Percentiles rank a stretch among this genome's conserved stretches.
phyloP scores from a whole-genome alignment of 2,797 vertebrate genomes.

The Chelon auratus region DNA sequence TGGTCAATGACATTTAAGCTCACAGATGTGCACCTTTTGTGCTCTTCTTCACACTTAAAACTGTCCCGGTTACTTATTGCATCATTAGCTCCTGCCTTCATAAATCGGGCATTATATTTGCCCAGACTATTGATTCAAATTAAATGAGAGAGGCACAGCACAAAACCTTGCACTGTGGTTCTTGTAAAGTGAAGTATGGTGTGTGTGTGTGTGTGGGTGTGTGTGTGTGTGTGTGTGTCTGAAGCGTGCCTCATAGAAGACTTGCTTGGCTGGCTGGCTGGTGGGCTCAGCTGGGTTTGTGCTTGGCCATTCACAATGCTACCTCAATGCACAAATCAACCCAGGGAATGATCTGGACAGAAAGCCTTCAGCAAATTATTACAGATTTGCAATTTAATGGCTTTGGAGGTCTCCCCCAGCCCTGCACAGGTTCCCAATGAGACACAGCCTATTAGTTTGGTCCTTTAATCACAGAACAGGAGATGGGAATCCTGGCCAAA shows the following conservation, averaged over 20 bases:
- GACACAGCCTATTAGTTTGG: constrained; percentile 84
- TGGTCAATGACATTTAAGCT: neutral
- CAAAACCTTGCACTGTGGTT: constrained; percentile 31
- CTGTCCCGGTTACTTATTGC: constrained; percentile 6
- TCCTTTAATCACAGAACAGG: constrained; percentile 84
- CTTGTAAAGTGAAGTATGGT: constrained; percentile 52
- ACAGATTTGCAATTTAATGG: constrained; percentile 88
- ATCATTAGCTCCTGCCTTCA: constrained; percentile 14
- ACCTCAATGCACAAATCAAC: constrained; percentile 76
- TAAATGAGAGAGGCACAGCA: constrained; percentile 22
- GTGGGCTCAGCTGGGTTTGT: constrained; percentile 77
- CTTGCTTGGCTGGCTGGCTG: constrained; percentile 58
- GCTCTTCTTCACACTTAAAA: neutral
- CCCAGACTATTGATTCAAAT: constrained; percentile 14
- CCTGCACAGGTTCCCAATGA: constrained; percentile 77
- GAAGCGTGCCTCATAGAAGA: constrained; percentile 38
- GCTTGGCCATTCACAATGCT: constrained; percentile 70
- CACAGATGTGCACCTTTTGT: neutral
- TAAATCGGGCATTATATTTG: constrained; percentile 37
- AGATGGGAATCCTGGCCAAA: constrained; percentile 78
- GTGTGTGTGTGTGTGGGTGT: neutral
- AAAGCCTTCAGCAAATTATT: constrained; percentile 84
- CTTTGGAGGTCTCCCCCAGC: constrained; percentile 82
- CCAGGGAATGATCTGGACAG: constrained; percentile 78
- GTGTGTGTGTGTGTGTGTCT: constrained; percentile 11